Evolutionary conservation across 2,113 vertebrate genomes (phyloP).

Genomic region (Labeo rohita): DNA sequence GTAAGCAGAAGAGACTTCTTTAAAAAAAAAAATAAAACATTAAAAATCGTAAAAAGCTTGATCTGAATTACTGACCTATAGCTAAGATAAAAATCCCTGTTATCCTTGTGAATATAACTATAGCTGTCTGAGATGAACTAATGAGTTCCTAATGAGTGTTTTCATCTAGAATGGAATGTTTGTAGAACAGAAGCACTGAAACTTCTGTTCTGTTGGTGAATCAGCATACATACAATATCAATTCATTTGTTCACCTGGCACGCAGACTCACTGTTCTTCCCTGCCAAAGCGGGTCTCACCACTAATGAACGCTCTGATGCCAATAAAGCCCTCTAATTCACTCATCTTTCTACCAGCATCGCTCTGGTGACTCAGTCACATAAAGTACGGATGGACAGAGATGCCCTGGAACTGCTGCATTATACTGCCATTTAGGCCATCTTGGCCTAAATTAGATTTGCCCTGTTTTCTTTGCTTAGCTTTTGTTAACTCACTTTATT

Average conservation of each 20-base stretch:
- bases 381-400: neutral
- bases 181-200: neutral
- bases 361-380: neutral
- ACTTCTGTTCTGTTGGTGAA: conserved; percentile 29
- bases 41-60: too few species aligned
- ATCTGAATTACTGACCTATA: neutral
- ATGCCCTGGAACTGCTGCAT: neutral
- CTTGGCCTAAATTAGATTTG: neutral
- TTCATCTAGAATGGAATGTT: neutral
- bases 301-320: conserved; percentile 26
- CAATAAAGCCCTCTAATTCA: conserved; percentile 37
- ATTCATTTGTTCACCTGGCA: conserved; percentile 36
- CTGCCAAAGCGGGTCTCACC: conserved; percentile 31
- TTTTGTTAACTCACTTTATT: neutral
- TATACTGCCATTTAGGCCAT: neutral
- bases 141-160: neutral
- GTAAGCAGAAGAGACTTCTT: too few species aligned
- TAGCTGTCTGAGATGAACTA: neutral
- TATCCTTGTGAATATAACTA: neutral
- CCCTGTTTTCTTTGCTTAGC: neutral
- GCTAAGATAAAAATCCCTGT: neutral
- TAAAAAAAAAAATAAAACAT: too few species aligned
- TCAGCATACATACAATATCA: conserved; percentile 19
- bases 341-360: conserved; percentile 9
- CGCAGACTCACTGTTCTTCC: neutral